phyloP scores from a whole-genome alignment of 2,797 vertebrate genomes.

The Coranthus polyacanthus region DNA sequence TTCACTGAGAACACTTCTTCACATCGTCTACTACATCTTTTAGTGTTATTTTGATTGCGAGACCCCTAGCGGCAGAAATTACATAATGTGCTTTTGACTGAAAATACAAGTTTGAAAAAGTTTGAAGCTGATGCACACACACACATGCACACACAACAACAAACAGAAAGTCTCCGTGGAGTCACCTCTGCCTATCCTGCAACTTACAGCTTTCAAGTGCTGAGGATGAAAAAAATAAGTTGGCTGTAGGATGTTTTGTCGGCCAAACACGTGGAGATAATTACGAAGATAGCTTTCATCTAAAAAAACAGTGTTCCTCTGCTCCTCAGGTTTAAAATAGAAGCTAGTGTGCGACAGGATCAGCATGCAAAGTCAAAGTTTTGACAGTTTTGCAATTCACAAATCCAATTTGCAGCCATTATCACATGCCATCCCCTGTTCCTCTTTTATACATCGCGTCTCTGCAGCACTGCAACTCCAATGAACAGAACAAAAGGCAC shows the following conservation, averaged over 20 bases:
- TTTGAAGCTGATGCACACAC: too few species aligned
- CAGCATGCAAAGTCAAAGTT: neutral
- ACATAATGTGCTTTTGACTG: too few species aligned
- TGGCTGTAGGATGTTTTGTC: conserved; percentile 21
- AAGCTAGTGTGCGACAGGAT: neutral
- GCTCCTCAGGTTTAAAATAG: conserved; percentile 13
- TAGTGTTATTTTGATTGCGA: too few species aligned
- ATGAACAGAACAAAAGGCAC: neutral
- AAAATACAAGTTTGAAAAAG: too few species aligned
- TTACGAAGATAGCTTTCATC: conserved; percentile 33
- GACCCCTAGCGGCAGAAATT: too few species aligned
- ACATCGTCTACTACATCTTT: too few species aligned
- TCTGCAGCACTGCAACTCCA: neutral
- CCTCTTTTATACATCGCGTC: neutral
- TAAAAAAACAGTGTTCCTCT: conserved; percentile 4
- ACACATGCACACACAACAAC: too few species aligned
- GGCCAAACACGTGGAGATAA: conserved; percentile 57
- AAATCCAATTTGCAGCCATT: neutral
- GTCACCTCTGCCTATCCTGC: conserved; percentile 21
- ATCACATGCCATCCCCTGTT: neutral
- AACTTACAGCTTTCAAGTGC: conserved; percentile 31
- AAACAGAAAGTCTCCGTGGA: too few species aligned
- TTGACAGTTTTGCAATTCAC: neutral
- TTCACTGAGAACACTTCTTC: too few species aligned
- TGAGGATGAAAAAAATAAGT: conserved; percentile 1